phyloP scores from a whole-genome alignment of 1,140 invertebrate species.

The Oncopodura yosiiana region DNA sequence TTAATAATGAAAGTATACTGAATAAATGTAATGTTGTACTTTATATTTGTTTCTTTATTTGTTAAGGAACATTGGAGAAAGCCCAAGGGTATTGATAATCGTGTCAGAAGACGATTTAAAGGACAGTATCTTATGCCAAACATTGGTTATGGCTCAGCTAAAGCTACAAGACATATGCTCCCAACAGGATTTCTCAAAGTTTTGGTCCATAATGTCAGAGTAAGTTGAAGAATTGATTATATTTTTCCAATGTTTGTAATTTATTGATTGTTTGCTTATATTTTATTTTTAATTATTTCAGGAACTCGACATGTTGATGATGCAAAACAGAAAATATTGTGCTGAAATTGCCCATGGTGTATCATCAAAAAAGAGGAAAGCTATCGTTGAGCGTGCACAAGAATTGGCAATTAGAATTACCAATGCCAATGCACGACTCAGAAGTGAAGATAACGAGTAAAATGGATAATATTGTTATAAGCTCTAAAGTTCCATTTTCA shows the following conservation, averaged over 20 bases:
- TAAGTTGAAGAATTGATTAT: slow-evolving; percentile 41
- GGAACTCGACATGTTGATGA: slow-evolving; percentile 97
- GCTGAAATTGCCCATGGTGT: slow-evolving; percentile 96
- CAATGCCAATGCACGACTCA: slow-evolving; percentile 87
- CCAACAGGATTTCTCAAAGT: slow-evolving; percentile 97
- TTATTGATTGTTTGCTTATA: not conserved
- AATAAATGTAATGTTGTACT: slow-evolving; percentile 1
- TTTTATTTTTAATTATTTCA: slow-evolving; percentile 38
- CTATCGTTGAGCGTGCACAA: slow-evolving; percentile 90
- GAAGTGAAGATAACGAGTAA: slow-evolving; percentile 98
- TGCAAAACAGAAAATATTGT: slow-evolving; percentile 96
- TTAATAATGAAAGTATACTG: not conserved
- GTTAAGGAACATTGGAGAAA: slow-evolving; percentile 74
- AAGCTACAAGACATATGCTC: slow-evolving; percentile 88
- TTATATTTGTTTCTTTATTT: slow-evolving; percentile 37
- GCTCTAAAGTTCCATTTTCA: slow-evolving; percentile 7
- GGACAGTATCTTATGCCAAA: slow-evolving; percentile 97
- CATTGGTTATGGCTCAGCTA: slow-evolving; percentile 96
- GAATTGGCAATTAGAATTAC: slow-evolving; percentile 91
- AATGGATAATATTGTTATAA: slow-evolving; percentile 23
- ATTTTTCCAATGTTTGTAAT: not conserved
- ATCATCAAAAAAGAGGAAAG: slow-evolving; percentile 90
- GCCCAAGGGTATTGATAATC: slow-evolving; percentile 98
- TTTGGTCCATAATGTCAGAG: slow-evolving; percentile 70
- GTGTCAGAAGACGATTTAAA: slow-evolving; percentile 96